phyloP scores from a whole-genome alignment of 2,113 vertebrate genomes.

The Vidua chalybeata region DNA sequence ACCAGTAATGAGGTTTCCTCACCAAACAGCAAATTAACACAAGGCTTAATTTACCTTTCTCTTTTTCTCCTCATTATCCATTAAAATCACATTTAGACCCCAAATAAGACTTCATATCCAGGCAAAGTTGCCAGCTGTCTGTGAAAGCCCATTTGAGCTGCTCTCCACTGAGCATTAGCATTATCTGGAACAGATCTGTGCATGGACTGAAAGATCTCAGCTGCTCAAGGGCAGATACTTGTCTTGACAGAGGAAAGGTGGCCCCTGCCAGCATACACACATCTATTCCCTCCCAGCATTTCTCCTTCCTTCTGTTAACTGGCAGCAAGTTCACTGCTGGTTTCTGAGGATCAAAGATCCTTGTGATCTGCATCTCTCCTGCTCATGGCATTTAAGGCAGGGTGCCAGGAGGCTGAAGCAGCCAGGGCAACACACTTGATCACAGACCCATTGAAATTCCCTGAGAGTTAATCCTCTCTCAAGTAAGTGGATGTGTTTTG shows the following conservation, averaged over 20 bases:
- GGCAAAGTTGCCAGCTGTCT: background rate
- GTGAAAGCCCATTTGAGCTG: conserved; percentile 7
- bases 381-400: background rate
- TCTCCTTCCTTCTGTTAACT: background rate
- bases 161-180: background rate
- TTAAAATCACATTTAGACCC: conserved; percentile 7
- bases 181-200: background rate
- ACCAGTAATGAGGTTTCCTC: background rate
- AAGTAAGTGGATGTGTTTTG: background rate
- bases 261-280: background rate
- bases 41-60: background rate
- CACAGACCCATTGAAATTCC: background rate
- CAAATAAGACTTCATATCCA: background rate
- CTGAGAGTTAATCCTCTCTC: background rate
- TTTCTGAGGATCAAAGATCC: conserved; percentile 36
- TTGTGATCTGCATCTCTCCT: background rate
- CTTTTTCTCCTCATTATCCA: background rate
- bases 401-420: background rate
- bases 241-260: background rate
- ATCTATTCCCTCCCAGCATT: background rate
- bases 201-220: background rate
- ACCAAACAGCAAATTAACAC: background rate
- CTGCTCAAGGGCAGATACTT: conserved; percentile 21
- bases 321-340: conserved; percentile 14
- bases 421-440: background rate